Evolutionary conservation across 1,140 invertebrate species (phyloP).

Genomic region (Lerema accius): DNA sequence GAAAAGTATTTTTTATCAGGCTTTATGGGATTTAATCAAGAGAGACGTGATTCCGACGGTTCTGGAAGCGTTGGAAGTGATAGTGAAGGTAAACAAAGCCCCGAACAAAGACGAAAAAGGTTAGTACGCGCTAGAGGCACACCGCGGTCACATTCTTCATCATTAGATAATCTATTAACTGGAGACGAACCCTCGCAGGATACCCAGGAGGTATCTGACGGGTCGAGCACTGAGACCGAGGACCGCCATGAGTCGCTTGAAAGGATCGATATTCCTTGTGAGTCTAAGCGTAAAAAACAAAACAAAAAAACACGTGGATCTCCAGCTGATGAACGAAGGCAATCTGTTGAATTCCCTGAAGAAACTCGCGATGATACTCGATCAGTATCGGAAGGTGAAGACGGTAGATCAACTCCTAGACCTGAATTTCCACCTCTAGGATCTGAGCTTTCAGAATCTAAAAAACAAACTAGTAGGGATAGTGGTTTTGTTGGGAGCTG

Average conservation of each 20-base stretch:
- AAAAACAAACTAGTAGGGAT: constrained; percentile 91
- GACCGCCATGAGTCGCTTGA: constrained; percentile 89
- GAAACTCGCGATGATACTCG: constrained; percentile 84
- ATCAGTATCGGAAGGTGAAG: constrained; percentile 85
- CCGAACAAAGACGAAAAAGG: constrained; percentile 91
- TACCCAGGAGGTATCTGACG: constrained; percentile 85
- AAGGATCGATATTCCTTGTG: constrained; percentile 89
- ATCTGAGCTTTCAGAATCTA: constrained; percentile 81
- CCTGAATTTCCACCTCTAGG: constrained; percentile 83
- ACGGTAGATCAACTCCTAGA: constrained; percentile 85
- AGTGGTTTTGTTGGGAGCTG: constrained; percentile 94
- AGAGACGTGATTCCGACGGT: constrained; percentile 90
- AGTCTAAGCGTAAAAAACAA: constrained; percentile 92
- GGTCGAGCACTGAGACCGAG: constrained; percentile 90
- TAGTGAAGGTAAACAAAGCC: constrained; percentile 93
- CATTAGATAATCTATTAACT: constrained; percentile 89
- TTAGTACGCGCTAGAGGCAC: constrained; percentile 91
- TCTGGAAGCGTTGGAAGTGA: constrained; percentile 92
- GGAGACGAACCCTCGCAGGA: constrained; percentile 83
- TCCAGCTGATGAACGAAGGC: constrained; percentile 81
- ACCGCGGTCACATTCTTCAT: constrained; percentile 90
- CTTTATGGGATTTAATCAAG: constrained; percentile 91
- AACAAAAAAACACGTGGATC: constrained; percentile 85
- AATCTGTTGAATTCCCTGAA: constrained; percentile 73
- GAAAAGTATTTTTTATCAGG: constrained; percentile 96